Evolutionary conservation across 2,113 vertebrate species (phyloP), one percentile per base, ranked within the genome.

Genomic region (Gymnorhina tibicen): DNA sequence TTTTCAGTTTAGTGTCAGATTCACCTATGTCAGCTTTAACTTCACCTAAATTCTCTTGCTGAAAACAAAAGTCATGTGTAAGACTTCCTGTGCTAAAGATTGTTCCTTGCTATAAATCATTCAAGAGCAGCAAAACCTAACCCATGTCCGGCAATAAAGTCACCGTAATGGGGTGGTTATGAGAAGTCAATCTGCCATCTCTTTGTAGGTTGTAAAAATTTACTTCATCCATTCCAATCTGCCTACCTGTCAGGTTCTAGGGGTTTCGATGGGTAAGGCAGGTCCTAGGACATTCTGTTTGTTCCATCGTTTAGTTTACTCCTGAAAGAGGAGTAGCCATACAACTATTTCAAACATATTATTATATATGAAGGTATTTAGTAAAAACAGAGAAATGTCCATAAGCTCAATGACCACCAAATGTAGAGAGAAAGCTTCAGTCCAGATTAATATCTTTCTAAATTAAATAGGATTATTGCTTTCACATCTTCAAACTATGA

Each of bases 121-220:
- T 80, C 39, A 84, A 70, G 24, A 62, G 17, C 14, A 66, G 68
- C 13, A 79, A 67, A 85, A 62, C 19, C 11, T 70, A 84, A 50
- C 7, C 13, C 26, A n/a, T 62, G 32, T 5, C 7, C 16, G 41
- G 19, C 42, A 41, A 52, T 47, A 42, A 26, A 68, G 42, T 42
- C 53, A 47, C 6, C 0, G 0, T 32, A 52, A 67, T 27, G 26
- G 26, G 16, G 20, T 30, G 6, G 22, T 42, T 77, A 46, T 39
- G 17, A 75, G 39, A 72, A 81, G 41, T 27, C 47, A 28, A 12
- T 50, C 26, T 73, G 11, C 14, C 30, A 30, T 21, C 10, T 42
- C 6, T 37, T 62, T 28, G 30, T 22, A 73, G 27, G 9, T 17
- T 78, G 52, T 28, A 83, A 59, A 89, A 69, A 12, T 73, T 62